Percentiles rank a stretch among this genome's conserved stretches.
phyloP scores from a whole-genome alignment of 2,797 vertebrate species.

The Allobates femoralis region DNA sequence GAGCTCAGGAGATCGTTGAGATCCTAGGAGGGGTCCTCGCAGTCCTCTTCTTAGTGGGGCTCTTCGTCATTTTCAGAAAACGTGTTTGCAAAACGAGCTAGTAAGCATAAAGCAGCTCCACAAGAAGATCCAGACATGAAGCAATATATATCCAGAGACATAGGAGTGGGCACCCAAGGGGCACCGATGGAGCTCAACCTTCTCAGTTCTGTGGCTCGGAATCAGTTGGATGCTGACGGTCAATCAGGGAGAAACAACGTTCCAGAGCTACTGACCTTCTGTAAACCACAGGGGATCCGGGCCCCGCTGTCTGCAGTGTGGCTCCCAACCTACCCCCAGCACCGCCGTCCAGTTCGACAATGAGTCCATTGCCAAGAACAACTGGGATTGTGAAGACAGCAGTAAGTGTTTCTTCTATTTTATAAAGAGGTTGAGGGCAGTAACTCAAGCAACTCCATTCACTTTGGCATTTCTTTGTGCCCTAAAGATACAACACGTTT shows the following conservation, averaged over 20 bases:
- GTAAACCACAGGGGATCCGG: conserved; percentile 75
- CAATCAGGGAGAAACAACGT: conserved; percentile 66
- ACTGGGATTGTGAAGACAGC: conserved; percentile 91
- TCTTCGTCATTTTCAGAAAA: conserved; percentile 78
- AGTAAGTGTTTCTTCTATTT: conserved; percentile 75
- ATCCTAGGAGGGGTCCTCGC: conserved; percentile 76
- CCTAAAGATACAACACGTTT: not conserved
- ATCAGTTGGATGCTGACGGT: conserved; percentile 80
- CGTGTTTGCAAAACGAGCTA: conserved; percentile 77
- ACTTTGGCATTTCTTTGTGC: not conserved
- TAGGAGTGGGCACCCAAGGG: conserved; percentile 76
- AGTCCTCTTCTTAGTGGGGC: conserved; percentile 71
- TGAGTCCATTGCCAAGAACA: conserved; percentile 87
- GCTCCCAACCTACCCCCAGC: conserved; percentile 89
- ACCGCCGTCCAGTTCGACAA: conserved; percentile 85
- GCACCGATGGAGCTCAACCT: conserved; percentile 85
- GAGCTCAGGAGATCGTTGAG: conserved; percentile 82
- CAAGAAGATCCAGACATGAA: conserved; percentile 90
- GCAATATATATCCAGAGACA: conserved; percentile 79
- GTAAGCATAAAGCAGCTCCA: conserved; percentile 83
- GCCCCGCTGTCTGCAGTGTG: conserved; percentile 92
- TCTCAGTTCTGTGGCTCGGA: conserved; percentile 71
- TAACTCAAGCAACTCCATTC: not conserved
- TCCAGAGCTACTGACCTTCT: conserved; percentile 77
- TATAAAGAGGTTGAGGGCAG: no score